Conservation (phyloP, 2,113 vertebrate species). For the Heptranchias perlo region DNA sequence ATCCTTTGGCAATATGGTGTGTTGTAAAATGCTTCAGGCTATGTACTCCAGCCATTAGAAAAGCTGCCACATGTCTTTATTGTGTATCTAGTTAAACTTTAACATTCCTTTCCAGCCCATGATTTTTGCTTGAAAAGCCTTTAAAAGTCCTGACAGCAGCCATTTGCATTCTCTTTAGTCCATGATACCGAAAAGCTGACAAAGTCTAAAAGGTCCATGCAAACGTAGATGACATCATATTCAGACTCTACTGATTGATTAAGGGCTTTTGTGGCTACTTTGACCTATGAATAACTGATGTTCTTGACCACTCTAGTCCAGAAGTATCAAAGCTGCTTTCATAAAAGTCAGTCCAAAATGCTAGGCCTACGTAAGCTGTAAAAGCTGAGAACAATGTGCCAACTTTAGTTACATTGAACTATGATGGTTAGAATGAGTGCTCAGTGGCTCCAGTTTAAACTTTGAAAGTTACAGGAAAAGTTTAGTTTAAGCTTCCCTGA, state of each 20-base stretch:
- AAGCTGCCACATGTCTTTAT: constrained; percentile 35
- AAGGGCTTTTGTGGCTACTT: constrained; percentile 14
- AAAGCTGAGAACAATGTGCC: background rate
- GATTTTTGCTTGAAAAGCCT: constrained; percentile 33
- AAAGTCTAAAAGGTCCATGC: constrained; percentile 28
- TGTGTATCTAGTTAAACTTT: constrained; percentile 19
- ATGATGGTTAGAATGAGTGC: background rate
- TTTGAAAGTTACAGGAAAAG: background rate
- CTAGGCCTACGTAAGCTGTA: background rate
- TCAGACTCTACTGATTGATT: constrained; percentile 30
- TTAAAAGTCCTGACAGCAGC: constrained; percentile 36
- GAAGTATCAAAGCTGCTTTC: background rate
- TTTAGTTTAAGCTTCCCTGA: background rate
- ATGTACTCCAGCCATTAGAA: constrained; percentile 41
- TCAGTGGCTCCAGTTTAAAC: background rate
- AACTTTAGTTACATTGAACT: background rate
- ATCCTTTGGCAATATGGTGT: constrained; percentile 45
- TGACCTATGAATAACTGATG: constrained; percentile 26
- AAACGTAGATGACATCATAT: constrained; percentile 34
- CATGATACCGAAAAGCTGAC: constrained; percentile 23
- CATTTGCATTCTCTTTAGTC: constrained; percentile 33
- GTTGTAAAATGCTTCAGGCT: constrained; percentile 48
- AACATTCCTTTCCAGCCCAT: constrained; percentile 34
- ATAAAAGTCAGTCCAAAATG: background rate
- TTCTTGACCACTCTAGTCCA: background rate